Evolutionary conservation across 37 sponge, comb jelly and placozoan genomes (phyloP).

Genomic region (Halichondria panicea): DNA sequence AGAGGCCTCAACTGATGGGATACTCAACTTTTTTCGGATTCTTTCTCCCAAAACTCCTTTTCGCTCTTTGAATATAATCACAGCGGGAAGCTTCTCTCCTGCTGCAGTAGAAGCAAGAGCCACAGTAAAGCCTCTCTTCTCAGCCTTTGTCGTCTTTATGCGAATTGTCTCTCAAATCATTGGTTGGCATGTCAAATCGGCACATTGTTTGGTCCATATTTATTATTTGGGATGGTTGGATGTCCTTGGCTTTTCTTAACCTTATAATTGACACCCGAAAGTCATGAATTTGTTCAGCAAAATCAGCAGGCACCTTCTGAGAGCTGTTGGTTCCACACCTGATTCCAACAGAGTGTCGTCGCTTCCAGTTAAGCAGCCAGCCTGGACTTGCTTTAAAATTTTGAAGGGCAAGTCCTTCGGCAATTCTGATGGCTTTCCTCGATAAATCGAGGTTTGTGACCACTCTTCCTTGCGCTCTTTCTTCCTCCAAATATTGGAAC

Average conservation of each 20-base stretch:
- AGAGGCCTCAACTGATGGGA: constrained; percentile 22
- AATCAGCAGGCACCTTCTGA: constrained; percentile 33
- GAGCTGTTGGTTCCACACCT: constrained; percentile 19
- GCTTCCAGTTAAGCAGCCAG: constrained; percentile 28
- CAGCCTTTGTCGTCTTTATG: constrained; percentile 3
- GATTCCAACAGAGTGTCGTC: constrained; percentile 3
- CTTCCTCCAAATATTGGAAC: constrained; percentile 16
- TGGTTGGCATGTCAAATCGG: constrained; percentile 27
- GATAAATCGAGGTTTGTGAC: constrained; percentile 6
- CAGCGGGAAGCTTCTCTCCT: constrained; percentile 19
- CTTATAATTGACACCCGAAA: not conserved
- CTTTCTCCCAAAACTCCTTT: constrained; percentile 12
- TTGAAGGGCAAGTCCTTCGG: not conserved
- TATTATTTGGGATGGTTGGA: not conserved
- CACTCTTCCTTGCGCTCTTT: constrained; percentile 10
- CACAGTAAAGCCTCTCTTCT: constrained; percentile 45
- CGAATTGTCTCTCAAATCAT: not conserved
- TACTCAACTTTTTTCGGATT: not conserved
- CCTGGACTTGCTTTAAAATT: constrained; percentile 10
- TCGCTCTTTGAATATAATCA: constrained; percentile 30
- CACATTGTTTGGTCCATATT: constrained; percentile 49
- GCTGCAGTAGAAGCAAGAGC: constrained; percentile 22
- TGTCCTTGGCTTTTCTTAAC: not conserved
- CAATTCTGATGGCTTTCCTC: constrained; percentile 13
- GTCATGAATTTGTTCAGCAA: constrained; percentile 3